Evolutionary conservation across 1,140 invertebrate species (phyloP), one percentile per base, ranked within the genome.

Genomic region (Leptinotarsa defecta): DNA sequence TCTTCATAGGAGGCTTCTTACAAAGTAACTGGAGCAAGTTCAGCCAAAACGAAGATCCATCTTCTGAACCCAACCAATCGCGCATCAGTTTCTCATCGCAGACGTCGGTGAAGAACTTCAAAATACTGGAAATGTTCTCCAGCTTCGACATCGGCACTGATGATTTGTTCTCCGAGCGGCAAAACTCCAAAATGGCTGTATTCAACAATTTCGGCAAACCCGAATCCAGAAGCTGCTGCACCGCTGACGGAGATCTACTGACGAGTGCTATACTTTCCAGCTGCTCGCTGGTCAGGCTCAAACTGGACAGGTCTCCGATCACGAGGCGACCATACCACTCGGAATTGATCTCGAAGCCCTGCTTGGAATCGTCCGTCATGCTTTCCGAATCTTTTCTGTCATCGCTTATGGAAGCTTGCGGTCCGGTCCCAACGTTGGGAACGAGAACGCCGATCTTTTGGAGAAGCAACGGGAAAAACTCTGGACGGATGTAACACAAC

Each of bases 11-110:
- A 80, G 84, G 70, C 83, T 86, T 81, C 82, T 89, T 89, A 79
- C 94, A 96, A 27, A 95, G 86, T 79, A 95, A 88, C 20, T 90
- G 90, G 2, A 96, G 87, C 52, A 97, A 85, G 4, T 94, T 93
- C 17, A 91, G 88, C 95, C 95, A 96, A 86, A 96, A 97, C 8
- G 89, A 87, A 22, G 91, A 91, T 1, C 94, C 95, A 78, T 95
- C 91, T 68, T 89, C 86, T 4, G 88, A 89, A 4, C 95, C 95
- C 22, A 96, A 87, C 95, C 95, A 97, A 84, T 96, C 93, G 74
- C 94, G 92, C 88, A 96, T 92, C 74, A 90, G 87, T 8, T 92
- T 90, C 80, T 95, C 94, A 13, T 91, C 90, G 84, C 94, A 94
- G 63, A 95, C 88, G 70, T 93, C 91, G 1, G 92, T 91, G 77